Evolutionary conservation across 2,888 invertebrate genomes (phyloP), one percentile per base, ranked within the genome.

Genomic region (Folsomia candida): DNA sequence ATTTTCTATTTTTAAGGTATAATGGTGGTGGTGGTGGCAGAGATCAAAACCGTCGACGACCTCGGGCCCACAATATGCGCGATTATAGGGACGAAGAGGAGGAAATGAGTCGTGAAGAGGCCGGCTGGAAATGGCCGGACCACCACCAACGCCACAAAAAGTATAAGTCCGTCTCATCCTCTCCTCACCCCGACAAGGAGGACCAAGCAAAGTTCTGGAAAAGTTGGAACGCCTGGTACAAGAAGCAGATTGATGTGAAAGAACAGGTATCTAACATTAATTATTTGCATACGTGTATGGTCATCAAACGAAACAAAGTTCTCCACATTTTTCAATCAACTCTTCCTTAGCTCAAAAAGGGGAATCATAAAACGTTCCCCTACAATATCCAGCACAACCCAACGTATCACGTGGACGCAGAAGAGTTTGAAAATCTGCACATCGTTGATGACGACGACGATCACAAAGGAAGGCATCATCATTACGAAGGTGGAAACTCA

Each of bases 211-310:
- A 28, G 29, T 61, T 61, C n/a, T 61, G 61, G 61, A 28, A 61
- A 24, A 61, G 29, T 18, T 61, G 61, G 61, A 61, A 61, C 29
- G 24, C 61, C 4, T 61, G 61, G 61, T 61, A 61, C n/a, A 26
- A 61, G n/a, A 28, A 4, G 20, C 61, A 61, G n/a, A n/a, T 20
- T 22, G 60, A 60, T 26, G 26, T 18, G 4, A 60, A 60, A 25
- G 60, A 24, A 9, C 22, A 54, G 54, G 54, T 54, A 54, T 14
- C 4, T 54, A 54, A 4, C n/a, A n/a, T 6, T 14, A 37, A 37
- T 37, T 37, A 37, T 37, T n/a, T n/a, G n/a, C n/a, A n/a, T n/a
- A n/a, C n/a, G n/a, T n/a, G n/a, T n/a, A n/a, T n/a, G n/a, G 37
- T 9, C 37, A 54, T 18, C 20, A 54, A 54, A 6, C 20, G n/a